Evolutionary conservation across 2,797 vertebrate species (phyloP).

Genomic region (Lagorchestes hirsutus): DNA sequence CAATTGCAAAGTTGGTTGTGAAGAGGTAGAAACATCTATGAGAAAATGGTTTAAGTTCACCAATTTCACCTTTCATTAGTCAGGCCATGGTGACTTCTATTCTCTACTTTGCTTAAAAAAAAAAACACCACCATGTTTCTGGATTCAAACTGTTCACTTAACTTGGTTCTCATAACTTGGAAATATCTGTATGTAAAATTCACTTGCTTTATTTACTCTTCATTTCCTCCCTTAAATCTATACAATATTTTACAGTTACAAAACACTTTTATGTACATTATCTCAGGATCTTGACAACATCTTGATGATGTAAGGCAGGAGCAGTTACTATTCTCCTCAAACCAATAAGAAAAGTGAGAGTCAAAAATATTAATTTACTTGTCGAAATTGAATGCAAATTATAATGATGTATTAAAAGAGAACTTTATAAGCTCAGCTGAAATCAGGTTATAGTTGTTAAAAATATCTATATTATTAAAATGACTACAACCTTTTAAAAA

Average conservation of each 20-base stretch:
- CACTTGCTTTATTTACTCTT: not conserved
- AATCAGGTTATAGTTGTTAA: not conserved
- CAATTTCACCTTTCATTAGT: slow-evolving; percentile 25
- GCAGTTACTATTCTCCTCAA: not conserved
- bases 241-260: not conserved
- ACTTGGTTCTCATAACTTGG: not conserved
- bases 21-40: not conserved
- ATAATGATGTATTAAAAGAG: slow-evolving; percentile 47
- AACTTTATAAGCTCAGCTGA: slow-evolving; percentile 12
- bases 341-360: not conserved
- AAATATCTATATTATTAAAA: not conserved
- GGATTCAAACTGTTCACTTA: not conserved
- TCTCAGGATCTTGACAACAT: not conserved
- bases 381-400: not conserved
- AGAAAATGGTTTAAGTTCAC: slow-evolving; percentile 43
- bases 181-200: not conserved
- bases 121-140: not conserved
- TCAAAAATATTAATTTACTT: slow-evolving; percentile 2
- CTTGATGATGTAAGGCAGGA: not conserved
- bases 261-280: not conserved
- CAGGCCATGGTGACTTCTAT: slow-evolving; percentile 42
- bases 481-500: not conserved
- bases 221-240: not conserved
- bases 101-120: not conserved
- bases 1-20: slow-evolving; percentile 32